Percentiles rank a stretch among this genome's conserved stretches.
phyloP scores from a whole-genome alignment of 2,888 invertebrate genomes.

The Pilophorus perplexus region DNA sequence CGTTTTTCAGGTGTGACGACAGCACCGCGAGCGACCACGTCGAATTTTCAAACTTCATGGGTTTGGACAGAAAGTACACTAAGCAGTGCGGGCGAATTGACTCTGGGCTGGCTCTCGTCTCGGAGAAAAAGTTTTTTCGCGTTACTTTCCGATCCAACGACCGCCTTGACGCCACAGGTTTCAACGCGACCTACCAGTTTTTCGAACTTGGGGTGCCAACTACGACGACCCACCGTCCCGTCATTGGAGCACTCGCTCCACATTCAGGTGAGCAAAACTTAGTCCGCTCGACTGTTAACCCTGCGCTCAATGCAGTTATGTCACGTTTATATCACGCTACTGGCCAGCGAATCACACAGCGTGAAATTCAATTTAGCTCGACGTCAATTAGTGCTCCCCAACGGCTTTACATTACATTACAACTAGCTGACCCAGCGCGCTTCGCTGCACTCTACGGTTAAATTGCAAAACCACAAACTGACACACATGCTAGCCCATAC shows the following conservation, averaged over 20 bases:
- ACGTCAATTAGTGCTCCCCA: too few species aligned
- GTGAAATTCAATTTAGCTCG: too few species aligned
- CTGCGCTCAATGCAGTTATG: too few species aligned
- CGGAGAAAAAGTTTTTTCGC: conserved; percentile 89
- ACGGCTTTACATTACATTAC: too few species aligned
- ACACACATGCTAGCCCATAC: too few species aligned
- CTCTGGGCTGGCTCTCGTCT: conserved; percentile 77
- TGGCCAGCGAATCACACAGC: too few species aligned
- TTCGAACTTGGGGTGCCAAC: conserved; percentile 54
- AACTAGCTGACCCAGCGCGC: too few species aligned
- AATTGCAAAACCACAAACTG: too few species aligned
- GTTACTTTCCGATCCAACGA: conserved; percentile 93
- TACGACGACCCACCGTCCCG: conserved; percentile 6
- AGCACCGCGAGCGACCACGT: conserved; percentile 92
- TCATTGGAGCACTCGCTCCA: not conserved
- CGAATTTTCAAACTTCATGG: conserved; percentile 92
- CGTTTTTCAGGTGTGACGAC: conserved; percentile 92
- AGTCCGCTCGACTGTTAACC: too few species aligned
- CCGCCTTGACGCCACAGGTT: conserved; percentile 89
- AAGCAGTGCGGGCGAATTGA: conserved; percentile 83
- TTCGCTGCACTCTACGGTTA: too few species aligned
- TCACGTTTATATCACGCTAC: too few species aligned
- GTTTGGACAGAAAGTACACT: conserved; percentile 82
- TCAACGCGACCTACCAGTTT: conserved; percentile 89
- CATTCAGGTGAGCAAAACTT: too few species aligned